phyloP scores from a whole-genome alignment of 2,888 invertebrate species.

The Iselma pallidipennis region DNA sequence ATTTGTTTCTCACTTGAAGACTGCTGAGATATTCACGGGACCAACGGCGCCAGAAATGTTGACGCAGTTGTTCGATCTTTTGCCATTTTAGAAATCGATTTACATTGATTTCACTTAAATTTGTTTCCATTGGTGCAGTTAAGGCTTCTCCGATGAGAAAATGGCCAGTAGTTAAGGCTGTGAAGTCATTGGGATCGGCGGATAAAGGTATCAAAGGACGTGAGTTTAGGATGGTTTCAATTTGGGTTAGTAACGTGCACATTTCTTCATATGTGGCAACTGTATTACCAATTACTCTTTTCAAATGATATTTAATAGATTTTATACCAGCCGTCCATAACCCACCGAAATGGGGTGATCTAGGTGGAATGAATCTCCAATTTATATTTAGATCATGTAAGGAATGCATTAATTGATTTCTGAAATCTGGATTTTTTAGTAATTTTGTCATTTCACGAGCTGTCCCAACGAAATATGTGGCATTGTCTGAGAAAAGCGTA shows the following conservation, averaged over 20 bases:
- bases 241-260: neutral
- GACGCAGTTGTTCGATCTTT: neutral
- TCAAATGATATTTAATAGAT: neutral
- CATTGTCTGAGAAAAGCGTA: conserved; percentile 4
- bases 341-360: neutral
- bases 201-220: conserved; percentile 6
- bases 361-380: conserved; percentile 5
- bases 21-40: neutral
- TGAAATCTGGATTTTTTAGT: neutral
- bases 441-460: neutral
- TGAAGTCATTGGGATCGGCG: conserved; percentile 1
- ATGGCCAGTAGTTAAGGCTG: conserved; percentile 4
- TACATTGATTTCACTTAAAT: neutral
- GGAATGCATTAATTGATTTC: neutral
- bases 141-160: conserved; percentile 4
- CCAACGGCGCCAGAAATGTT: conserved; percentile 5
- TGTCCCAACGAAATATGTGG: neutral
- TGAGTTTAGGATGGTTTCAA: conserved; percentile 5
- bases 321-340: neutral
- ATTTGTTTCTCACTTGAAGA: conserved; percentile 2
- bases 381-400: neutral
- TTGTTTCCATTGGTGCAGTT: neutral
- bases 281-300: neutral
- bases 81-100: neutral
- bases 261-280: conserved; percentile 5